Evolutionary conservation across 2,797 vertebrate species (phyloP), one percentile per base, ranked within the genome.

Genomic region (Sparidentex hasta): DNA sequence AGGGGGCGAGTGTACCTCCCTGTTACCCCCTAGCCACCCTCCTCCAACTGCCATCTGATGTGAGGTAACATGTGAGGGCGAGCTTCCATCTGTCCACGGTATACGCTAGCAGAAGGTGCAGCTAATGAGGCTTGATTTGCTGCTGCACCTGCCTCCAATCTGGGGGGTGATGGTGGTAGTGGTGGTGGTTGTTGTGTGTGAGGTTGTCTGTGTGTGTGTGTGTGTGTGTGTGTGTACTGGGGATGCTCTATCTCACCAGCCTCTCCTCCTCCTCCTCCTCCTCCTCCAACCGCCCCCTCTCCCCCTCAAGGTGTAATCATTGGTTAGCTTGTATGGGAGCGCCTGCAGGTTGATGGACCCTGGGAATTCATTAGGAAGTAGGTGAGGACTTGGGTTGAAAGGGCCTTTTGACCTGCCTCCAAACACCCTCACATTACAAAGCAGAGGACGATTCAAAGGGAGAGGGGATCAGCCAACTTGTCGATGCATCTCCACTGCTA

Each of bases 111-210:
- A 97, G 98, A 97, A 98, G 97, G 97, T 96, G 96, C 96, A 95
- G 97, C 97, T 99, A 98, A 99, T 98, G 97, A 98, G 96, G 94
- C 96, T 97, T 98, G 97, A 97, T 96, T 97, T 95, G 95, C 95
- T 93, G 92, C 94, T 92, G 97, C 97, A 98, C 97, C 98, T 99
- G 97, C 95, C 95, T 96, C 97, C 96, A 96, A 96, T 97, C 96
- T 96, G 95, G 92, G 92, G 86, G 87, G 84, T 79, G 88, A 74
- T 82, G 76, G 85, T 85, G 56, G 75, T 74, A 50, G 54, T 76
- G 65, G 80, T 78, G 71, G 77, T 81, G 43, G 43, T 17, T 16
- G 46, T 65, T 29, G 61, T 73, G 80, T 74, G 41, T 72, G 59
- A 69, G 82, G n/a, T n/a, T 75, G 55, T 72, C 69, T 78, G 46